Percentiles rank a stretch among this genome's conserved stretches.
phyloP scores from a whole-genome alignment of 2,888 invertebrate species.

The Macropis europaea region DNA sequence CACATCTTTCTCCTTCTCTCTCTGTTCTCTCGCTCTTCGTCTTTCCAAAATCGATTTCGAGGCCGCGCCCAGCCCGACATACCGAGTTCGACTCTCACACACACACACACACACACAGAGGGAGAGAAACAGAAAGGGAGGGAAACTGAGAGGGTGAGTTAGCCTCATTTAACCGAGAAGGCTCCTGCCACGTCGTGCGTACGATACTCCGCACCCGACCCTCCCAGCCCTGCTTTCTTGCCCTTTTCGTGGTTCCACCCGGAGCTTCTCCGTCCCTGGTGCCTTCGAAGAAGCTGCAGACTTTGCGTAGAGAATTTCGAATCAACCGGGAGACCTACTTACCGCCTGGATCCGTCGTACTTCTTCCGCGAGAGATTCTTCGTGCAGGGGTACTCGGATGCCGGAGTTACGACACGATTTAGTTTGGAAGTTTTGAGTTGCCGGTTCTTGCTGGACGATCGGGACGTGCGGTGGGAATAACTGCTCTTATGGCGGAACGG shows the following conservation, averaged over 20 bases:
- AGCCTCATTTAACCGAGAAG: conserved; percentile 75
- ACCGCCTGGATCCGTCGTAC: conserved; percentile 11
- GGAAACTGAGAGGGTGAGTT: conserved; percentile 61
- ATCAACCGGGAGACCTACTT: conserved; percentile 23
- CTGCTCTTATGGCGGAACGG: no score
- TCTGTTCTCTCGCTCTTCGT: conserved; percentile 55
- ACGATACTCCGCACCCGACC: conserved; percentile 56
- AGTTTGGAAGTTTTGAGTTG: no score
- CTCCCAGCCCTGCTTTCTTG: conserved; percentile 34
- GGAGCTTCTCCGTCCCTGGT: conserved; percentile 48
- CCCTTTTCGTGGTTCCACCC: conserved; percentile 61
- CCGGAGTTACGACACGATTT: no score
- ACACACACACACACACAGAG: conserved; percentile 17
- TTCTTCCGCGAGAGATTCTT: background rate
- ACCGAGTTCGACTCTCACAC: conserved; percentile 59
- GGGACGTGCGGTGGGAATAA: no score
- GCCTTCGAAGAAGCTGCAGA: conserved; percentile 12
- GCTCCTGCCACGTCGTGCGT: conserved; percentile 65
- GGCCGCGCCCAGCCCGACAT: conserved; percentile 75
- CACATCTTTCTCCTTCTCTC: conserved; percentile 63
- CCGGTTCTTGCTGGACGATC: no score
- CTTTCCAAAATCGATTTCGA: conserved; percentile 78
- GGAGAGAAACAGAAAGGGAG: conserved; percentile 6
- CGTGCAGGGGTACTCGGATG: no score
- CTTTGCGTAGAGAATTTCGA: conserved; percentile 21